Evolutionary conservation across 2,113 vertebrate species (phyloP), one percentile per base, ranked within the genome.

Genomic region (Rousettus leschenaultii): DNA sequence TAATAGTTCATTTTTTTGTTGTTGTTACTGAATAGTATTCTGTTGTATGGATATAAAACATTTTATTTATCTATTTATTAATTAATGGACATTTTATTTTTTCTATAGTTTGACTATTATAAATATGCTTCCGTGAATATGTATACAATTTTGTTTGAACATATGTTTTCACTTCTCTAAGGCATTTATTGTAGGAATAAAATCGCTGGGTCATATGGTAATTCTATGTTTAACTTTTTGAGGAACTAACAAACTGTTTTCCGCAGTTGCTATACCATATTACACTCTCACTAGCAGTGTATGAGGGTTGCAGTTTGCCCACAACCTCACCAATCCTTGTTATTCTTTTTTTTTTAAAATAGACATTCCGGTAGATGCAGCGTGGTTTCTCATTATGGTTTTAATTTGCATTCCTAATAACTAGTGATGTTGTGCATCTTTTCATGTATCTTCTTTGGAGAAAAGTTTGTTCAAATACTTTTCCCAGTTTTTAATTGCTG

Each of bases 291-390:
- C 53, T 26, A 5, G 3, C 51, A 35, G 6, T 6, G 5, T 4
- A 5, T 2, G 33, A 16, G 26, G 15, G 75, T 43, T 9, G 3
- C 33, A 26, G 14, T 65, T 51, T 43, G 33, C 63, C 43, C 19
- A 8, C 0, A 51, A n/a, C 0, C 0, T 59, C 33, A 51, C 10
- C 3, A 71, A 8, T 45, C 40, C 14, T 43, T 48, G 7, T 15
- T 33, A 35, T 35, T 15, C 1, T 70, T 38, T 51, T 38, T 82
- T 53, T 18, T 12, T 38, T 33, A n/a, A 40, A 28, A n/a, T 13
- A 88, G 2, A 15, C 43, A 68, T 6, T 2, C 10, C 1, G 14
- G 13, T 26, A 30, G 28, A 9, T 43, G 22, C 4, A 21, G 85
- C 18, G 28, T 19, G 51, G 7, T n/a, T 38, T 51, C 5, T 75